Evolutionary conservation across 92 coral and sea anemone species (phyloP).

Genomic region (Siderastrea radians): DNA sequence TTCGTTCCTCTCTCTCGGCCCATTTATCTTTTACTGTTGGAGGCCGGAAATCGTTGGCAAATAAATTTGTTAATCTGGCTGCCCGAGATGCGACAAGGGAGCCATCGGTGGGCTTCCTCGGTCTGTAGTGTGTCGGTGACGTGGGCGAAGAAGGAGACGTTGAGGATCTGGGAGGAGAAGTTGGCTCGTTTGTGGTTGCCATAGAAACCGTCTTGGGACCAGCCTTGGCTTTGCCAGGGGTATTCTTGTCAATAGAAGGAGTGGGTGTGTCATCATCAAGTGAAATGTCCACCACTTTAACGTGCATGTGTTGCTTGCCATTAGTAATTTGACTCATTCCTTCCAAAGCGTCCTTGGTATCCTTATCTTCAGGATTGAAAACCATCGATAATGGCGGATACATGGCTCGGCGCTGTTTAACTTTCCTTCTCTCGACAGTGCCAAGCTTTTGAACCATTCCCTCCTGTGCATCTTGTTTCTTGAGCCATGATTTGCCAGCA

Average conservation of each 20-base stretch:
- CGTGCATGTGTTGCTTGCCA: constrained; percentile 59
- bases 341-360: constrained; percentile 30
- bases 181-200: constrained; percentile 34
- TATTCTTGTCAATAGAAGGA: constrained; percentile 24
- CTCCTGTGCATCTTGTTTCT: constrained; percentile 45
- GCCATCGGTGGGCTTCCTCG: constrained; percentile 39
- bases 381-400: constrained; percentile 94
- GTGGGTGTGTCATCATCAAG: constrained; percentile 61
- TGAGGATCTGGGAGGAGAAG: constrained; percentile 27
- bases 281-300: constrained; percentile 87
- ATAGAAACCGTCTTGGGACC: constrained; percentile 28
- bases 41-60: constrained; percentile 76
- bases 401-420: constrained; percentile 88
- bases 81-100: constrained; percentile 77
- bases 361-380: constrained; percentile 80
- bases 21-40: constrained; percentile 50
- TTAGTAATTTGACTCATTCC: constrained; percentile 32
- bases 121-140: constrained; percentile 31
- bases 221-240: constrained; percentile 13
- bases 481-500: constrained; percentile 41
- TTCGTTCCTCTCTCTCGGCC: constrained; percentile 47
- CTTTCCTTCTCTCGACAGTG: constrained; percentile 79
- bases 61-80: constrained; percentile 74
- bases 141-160: constrained; percentile 52
- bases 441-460: constrained; percentile 70